Evolutionary conservation across 2,797 vertebrate genomes (phyloP).

Genomic region (Liasis olivaceus): DNA sequence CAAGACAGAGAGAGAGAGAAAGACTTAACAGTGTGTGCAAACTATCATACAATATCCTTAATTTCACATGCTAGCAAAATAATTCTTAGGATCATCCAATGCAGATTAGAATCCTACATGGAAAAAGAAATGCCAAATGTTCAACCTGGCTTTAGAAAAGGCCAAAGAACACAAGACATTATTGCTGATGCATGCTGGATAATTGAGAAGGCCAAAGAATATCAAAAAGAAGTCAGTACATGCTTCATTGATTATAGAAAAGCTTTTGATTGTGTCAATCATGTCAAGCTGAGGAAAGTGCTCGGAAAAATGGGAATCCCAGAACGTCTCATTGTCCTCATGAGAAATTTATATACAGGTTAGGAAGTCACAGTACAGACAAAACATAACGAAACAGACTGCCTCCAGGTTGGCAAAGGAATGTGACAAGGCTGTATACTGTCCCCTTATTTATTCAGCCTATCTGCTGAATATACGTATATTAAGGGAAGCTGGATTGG

Average conservation of each 20-base stretch:
- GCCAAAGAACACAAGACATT: not conserved
- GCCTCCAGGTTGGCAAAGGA: not conserved
- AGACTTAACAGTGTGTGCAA: not conserved
- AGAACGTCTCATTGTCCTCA: not conserved
- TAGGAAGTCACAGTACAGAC: not conserved
- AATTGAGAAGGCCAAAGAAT: not conserved
- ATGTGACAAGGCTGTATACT: not conserved
- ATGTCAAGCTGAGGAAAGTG: not conserved
- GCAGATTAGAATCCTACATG: not conserved
- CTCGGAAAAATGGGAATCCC: not conserved
- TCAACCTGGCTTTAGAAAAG: not conserved
- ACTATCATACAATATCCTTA: not conserved
- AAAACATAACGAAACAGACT: not conserved
- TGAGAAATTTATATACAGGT: not conserved
- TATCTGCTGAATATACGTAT: not conserved
- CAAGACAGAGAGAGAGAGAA: not conserved
- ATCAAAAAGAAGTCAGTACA: not conserved
- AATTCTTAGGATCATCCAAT: not conserved
- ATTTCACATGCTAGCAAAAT: not conserved
- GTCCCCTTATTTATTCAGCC: not conserved
- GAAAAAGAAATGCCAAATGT: not conserved
- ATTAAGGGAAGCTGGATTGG: not conserved
- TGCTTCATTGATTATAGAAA: not conserved
- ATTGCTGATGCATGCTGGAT: not conserved
- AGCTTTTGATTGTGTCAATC: not conserved